phyloP scores from a whole-genome alignment of 2,797 vertebrate genomes.

The Amazona ochrocephala region DNA sequence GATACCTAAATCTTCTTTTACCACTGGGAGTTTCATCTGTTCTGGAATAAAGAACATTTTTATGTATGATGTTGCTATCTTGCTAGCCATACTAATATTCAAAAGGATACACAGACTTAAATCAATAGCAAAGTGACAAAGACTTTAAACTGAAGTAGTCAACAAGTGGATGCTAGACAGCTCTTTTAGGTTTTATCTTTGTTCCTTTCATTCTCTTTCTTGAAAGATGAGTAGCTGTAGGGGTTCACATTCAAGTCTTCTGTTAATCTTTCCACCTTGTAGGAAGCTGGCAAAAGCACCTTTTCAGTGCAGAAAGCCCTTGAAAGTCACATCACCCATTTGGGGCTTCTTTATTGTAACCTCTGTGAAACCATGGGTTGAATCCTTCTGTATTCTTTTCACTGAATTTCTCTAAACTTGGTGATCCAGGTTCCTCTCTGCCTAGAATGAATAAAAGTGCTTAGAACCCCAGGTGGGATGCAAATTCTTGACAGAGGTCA shows the following conservation, averaged over 20 bases:
- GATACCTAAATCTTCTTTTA: constrained; percentile 74
- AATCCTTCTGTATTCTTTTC: neutral
- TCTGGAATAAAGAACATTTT: constrained; percentile 67
- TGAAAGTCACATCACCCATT: neutral
- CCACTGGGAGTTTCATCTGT: constrained; percentile 64
- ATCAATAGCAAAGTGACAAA: constrained; percentile 64
- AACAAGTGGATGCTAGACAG: constrained; percentile 24
- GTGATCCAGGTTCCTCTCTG: neutral
- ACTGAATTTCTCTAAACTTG: neutral
- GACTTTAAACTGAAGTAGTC: constrained; percentile 58
- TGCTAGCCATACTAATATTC: constrained; percentile 70
- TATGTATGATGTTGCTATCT: constrained; percentile 72
- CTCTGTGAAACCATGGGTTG: constrained; percentile 16
- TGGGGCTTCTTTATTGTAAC: constrained; percentile 2
- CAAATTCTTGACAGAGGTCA: constrained; percentile 1
- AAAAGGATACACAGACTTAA: constrained; percentile 67
- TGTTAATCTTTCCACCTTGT: constrained; percentile 63
- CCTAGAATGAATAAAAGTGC: neutral
- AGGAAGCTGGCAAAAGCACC: constrained; percentile 3
- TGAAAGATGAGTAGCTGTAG: constrained; percentile 54
- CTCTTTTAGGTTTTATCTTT: constrained; percentile 52
- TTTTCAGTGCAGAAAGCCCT: constrained; percentile 24
- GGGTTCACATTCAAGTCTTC: constrained; percentile 38
- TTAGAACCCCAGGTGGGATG: neutral
- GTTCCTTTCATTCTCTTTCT: constrained; percentile 54